Percentiles rank a stretch among this genome's conserved stretches.
These are phyloP conservation scores for Paralichthys olivaceus DNA, from an alignment of 2,113 vertebrate species.

Conservation along the genomic window DNA sequence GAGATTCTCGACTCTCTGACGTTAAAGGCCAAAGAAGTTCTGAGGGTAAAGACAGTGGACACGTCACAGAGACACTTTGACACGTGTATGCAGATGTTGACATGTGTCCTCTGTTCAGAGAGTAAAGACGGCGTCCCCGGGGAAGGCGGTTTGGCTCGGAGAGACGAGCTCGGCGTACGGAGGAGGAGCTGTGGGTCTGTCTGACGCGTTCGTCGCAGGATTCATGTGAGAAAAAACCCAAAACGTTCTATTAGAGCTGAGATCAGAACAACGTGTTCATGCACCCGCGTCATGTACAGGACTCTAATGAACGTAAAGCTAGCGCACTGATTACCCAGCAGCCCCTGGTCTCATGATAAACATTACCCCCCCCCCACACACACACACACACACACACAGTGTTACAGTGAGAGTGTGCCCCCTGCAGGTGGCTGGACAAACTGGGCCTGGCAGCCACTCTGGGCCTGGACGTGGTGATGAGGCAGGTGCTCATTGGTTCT, in stretches of 20 bases:
- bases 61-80: not conserved
- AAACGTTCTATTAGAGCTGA: not conserved
- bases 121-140: constrained; percentile 70
- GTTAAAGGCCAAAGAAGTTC: constrained; percentile 78
- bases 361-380: not conserved
- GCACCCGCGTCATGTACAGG: too few relatives aligned
- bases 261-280: too few relatives aligned
- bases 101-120: constrained; percentile 11
- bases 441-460: constrained; percentile 88
- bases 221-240: constrained; percentile 89
- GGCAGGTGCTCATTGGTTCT: constrained; percentile 91
- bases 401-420: not conserved
- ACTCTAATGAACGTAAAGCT: too few relatives aligned
- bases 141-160: constrained; percentile 92
- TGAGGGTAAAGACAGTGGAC: constrained; percentile 80
- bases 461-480: constrained; percentile 93
- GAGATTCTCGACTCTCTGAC: constrained; percentile 88
- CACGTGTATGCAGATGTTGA: not conserved
- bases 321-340: not conserved
- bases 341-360: not conserved
- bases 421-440: constrained; percentile 95
- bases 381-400: not conserved
- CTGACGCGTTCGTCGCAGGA: constrained; percentile 90
- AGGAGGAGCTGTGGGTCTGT: constrained; percentile 89
- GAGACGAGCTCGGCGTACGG: constrained; percentile 96